phyloP scores from a whole-genome alignment of 2,113 vertebrate genomes.

The Xiphorhynchus elegans region DNA sequence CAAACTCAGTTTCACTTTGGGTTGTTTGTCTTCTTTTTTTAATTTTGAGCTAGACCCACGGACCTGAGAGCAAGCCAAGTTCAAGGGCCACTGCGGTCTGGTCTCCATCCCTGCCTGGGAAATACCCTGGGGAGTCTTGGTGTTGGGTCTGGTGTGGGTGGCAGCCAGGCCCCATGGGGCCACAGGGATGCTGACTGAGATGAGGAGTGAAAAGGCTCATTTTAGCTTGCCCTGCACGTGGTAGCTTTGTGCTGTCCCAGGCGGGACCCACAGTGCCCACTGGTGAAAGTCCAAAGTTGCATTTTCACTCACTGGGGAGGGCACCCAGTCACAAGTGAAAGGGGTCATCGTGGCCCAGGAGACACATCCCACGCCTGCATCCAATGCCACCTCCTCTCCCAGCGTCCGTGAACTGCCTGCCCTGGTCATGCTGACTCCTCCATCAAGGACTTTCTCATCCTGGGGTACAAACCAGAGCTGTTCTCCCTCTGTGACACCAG shows the following conservation, averaged over 20 bases:
- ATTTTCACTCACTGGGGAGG: rapidly evolving
- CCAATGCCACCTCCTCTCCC: not conserved
- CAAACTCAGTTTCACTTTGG: slow-evolving; percentile 15
- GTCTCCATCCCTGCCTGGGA: not conserved
- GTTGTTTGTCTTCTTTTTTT: not conserved
- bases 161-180: rapidly evolving
- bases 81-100: not conserved
- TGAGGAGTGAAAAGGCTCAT: not conserved
- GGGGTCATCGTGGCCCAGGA: not conserved
- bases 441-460: not conserved
- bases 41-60: not conserved
- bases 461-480: not conserved
- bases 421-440: not conserved
- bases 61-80: not conserved
- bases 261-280: not conserved
- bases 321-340: not conserved
- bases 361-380: rapidly evolving
- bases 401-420: rapidly evolving
- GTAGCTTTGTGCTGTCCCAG: rapidly evolving
- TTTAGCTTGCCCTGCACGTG: rapidly evolving
- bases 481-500: rapidly evolving
- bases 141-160: rapidly evolving
- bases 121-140: rapidly evolving
- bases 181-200: rapidly evolving
- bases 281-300: not conserved